Evolutionary conservation across 2,888 invertebrate species (phyloP).

Genomic region (Rhamnusium bicolor): DNA sequence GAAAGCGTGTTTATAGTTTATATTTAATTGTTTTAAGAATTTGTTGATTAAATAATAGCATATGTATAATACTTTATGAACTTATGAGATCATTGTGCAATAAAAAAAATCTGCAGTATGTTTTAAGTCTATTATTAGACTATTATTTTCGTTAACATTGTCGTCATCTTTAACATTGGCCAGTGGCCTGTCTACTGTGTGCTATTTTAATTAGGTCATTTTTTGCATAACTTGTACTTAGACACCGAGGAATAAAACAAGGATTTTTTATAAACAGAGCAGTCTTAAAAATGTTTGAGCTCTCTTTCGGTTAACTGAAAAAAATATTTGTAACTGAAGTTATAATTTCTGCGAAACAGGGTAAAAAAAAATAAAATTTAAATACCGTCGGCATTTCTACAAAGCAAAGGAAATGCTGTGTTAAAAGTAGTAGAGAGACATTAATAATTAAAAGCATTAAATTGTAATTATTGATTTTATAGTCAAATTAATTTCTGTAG

Average conservation of each 20-base stretch:
- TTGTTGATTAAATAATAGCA: conserved; percentile 2
- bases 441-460: conserved; percentile 36
- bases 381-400: conserved; percentile 9
- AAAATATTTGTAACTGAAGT: not conserved
- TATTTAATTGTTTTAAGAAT: not conserved
- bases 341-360: not conserved
- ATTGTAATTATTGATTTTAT: conserved; percentile 41
- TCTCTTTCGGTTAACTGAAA: not conserved
- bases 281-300: not conserved
- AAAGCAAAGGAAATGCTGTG: conserved; percentile 13
- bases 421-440: conserved; percentile 27
- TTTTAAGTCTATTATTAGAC: conserved; percentile 45
- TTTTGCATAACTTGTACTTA: conserved; percentile 29
- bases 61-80: conserved; percentile 29
- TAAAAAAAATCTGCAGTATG: conserved; percentile 36
- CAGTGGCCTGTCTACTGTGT: conserved; percentile 30
- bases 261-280: not conserved
- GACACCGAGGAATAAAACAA: not conserved
- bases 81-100: conserved; percentile 38
- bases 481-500: conserved; percentile 34
- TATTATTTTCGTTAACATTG: conserved; percentile 49
- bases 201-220: conserved; percentile 48
- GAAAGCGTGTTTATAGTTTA: not conserved
- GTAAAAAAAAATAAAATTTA: conserved; percentile 3
- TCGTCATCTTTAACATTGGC: conserved; percentile 48